A percentile compares a stretch with the other conserved stretches of the same genome.
phyloP scores from a whole-genome alignment of 2,888 invertebrate species.

The Phortica magna region DNA sequence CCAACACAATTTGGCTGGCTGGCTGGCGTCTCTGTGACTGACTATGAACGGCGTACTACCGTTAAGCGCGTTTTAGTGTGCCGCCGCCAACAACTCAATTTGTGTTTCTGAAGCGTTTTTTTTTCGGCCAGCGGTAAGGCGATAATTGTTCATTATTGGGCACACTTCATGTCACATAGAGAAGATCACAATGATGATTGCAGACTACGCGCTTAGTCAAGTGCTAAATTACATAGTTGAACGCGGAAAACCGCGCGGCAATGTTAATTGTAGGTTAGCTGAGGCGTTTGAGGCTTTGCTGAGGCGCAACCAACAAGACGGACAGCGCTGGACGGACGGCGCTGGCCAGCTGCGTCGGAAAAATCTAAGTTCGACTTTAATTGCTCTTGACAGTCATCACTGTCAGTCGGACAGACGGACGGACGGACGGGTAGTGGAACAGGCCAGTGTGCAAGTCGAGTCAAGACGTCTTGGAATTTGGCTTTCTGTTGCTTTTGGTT shows the following conservation, averaged over 20 bases:
- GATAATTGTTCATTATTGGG: constrained; percentile 77
- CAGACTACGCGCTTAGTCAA: constrained; percentile 58
- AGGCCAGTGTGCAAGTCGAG: background rate
- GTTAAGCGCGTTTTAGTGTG: constrained; percentile 44
- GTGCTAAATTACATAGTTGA: constrained; percentile 71
- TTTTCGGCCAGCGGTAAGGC: constrained; percentile 62
- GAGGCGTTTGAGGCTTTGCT: constrained; percentile 35
- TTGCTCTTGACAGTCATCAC: constrained; percentile 76
- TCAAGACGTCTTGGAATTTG: constrained; percentile 8
- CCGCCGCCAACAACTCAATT: constrained; percentile 42
- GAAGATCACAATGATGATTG: constrained; percentile 24
- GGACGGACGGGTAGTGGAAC: background rate
- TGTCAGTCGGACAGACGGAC: constrained; percentile 53
- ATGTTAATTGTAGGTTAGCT: constrained; percentile 66
- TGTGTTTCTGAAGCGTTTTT: constrained; percentile 1
- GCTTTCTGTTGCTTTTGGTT: background rate
- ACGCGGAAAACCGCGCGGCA: constrained; percentile 61
- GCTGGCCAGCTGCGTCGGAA: constrained; percentile 12
- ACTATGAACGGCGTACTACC: constrained; percentile 64
- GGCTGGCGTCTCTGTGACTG: constrained; percentile 52
- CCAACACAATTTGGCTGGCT: constrained; percentile 40
- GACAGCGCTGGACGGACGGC: constrained; percentile 46
- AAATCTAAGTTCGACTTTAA: constrained; percentile 69
- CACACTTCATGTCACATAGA: constrained; percentile 75
- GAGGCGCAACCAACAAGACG: constrained; percentile 54